Base-by-base conservation (phyloP, 2,888 invertebrate species). In the Drosophila emarginata region DNA sequence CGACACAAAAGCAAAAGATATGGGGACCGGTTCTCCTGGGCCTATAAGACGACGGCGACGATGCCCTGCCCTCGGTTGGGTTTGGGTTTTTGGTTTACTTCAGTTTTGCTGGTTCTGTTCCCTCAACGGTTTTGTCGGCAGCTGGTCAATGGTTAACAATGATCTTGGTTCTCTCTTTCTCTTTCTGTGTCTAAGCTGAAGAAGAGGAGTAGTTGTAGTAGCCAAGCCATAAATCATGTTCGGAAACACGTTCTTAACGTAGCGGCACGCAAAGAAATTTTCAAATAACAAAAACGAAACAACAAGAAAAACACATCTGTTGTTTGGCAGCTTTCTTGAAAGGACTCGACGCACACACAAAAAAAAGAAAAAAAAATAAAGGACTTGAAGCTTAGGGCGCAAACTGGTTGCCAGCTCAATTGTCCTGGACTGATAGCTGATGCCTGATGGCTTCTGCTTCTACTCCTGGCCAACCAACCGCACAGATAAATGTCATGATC, bases 221-320 rank as follows among this genome's bases (percentile, higher is more conserved):
- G 72, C 71, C 84, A 77, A 84, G 87, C 87, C 67, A 88, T 84
- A 84, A 84, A 84, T 84, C 84, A 88, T 86, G 84, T 80, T 84
- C 80, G 75, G 76, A 64, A 84, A 84, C 84, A 84, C 87, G 84
- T 88, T 83, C 80, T 67, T 60, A 64, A 60, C 65, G 39, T 26
- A 54, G 28, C 12, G 53, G 58, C 59, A 62, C 32, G 59, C 60
- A n/a, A 40, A 39, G 23, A 61, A 54, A 60, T 61, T 12, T 45
- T 45, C 21, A 26, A 26, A 51, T 53, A 54, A 52, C 23, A 32
- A 37, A 37, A 39, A 57, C 14, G 54, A 26, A 54, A 36, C 28
- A 54, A 32, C 11, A 26, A 14, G 60, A 23, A 64, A 36, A 71
- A 71, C 72, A 71, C 71, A 71, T 83, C 82, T 83, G 82, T 83